Evolutionary conservation across 2,888 invertebrate species (phyloP).

Genomic region (Mystacides longicornis): DNA sequence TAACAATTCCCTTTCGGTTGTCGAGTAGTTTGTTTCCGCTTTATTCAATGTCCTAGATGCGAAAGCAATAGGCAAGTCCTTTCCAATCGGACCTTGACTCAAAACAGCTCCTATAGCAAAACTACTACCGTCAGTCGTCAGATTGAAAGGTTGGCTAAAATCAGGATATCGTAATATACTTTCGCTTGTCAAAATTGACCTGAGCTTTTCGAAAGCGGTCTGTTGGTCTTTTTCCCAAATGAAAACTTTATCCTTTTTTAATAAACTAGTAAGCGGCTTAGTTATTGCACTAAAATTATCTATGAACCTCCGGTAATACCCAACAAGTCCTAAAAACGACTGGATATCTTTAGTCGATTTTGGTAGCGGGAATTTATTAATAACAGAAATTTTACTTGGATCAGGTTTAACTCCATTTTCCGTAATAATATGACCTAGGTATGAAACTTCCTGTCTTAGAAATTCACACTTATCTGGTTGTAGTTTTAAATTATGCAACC

Average conservation of each 20-base stretch:
- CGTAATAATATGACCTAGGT: constrained; percentile 25
- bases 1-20: constrained; percentile 11
- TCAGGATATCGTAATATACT: constrained; percentile 9
- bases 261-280: constrained; percentile 24
- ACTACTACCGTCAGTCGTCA: constrained; percentile 9
- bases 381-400: constrained; percentile 23
- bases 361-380: constrained; percentile 25
- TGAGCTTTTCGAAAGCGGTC: constrained; percentile 1
- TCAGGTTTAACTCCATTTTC: constrained; percentile 26
- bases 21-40: constrained; percentile 10
- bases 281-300: constrained; percentile 24
- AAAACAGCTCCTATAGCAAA: constrained; percentile 8
- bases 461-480: constrained; percentile 29
- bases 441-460: constrained; percentile 25
- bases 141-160: constrained; percentile 7
- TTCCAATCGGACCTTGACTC: constrained; percentile 4
- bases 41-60: constrained; percentile 11
- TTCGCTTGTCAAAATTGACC: constrained; percentile 1
- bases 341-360: constrained; percentile 24
- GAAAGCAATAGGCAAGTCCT: constrained; percentile 8
- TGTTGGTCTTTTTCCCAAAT: constrained; percentile 7
- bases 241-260: constrained; percentile 23
- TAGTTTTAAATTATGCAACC: constrained; percentile 24
- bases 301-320: constrained; percentile 29
- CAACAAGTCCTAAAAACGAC: constrained; percentile 29